Evolutionary conservation across 2,113 vertebrate genomes (phyloP).

Genomic region (Lampris megalopsis): DNA sequence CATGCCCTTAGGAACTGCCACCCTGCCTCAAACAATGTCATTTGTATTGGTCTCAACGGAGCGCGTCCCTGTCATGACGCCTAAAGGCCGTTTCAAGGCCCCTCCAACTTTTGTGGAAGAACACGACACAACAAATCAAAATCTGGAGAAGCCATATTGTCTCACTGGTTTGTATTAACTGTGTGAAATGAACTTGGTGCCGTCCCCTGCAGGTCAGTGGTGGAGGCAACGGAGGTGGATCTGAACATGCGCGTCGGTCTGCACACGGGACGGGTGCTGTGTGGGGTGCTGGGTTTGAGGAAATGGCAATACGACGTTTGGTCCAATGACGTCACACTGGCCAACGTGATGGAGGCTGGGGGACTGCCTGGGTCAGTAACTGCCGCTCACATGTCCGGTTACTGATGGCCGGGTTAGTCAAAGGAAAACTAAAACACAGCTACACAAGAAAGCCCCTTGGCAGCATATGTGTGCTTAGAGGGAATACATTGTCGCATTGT

Average conservation of each 20-base stretch:
- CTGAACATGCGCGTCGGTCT: slow-evolving; percentile 98
- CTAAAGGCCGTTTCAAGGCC: background rate
- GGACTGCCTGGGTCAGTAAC: slow-evolving; percentile 94
- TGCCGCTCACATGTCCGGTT: slow-evolving; percentile 20
- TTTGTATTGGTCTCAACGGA: background rate
- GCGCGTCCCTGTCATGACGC: background rate
- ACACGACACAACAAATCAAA: background rate
- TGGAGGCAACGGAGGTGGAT: slow-evolving; percentile 97
- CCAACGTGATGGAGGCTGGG: slow-evolving; percentile 98
- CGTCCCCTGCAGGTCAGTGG: slow-evolving; percentile 88
- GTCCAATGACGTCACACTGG: slow-evolving; percentile 98
- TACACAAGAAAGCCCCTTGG: slow-evolving; percentile 9
- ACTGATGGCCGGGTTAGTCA: background rate
- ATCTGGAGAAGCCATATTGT: background rate
- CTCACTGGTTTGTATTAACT: background rate
- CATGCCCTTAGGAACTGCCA: background rate
- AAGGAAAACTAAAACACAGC: slow-evolving; percentile 5
- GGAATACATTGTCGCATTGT: background rate
- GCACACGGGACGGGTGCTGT: slow-evolving; percentile 96
- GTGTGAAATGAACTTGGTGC: background rate
- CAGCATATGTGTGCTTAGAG: slow-evolving; percentile 18
- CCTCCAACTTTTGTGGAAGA: background rate
- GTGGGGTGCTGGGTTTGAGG: slow-evolving; percentile 95
- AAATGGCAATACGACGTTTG: slow-evolving; percentile 99
- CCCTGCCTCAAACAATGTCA: background rate